phyloP scores from a whole-genome alignment of 1,140 invertebrate species.

The Diachasmimorpha longicaudata region DNA sequence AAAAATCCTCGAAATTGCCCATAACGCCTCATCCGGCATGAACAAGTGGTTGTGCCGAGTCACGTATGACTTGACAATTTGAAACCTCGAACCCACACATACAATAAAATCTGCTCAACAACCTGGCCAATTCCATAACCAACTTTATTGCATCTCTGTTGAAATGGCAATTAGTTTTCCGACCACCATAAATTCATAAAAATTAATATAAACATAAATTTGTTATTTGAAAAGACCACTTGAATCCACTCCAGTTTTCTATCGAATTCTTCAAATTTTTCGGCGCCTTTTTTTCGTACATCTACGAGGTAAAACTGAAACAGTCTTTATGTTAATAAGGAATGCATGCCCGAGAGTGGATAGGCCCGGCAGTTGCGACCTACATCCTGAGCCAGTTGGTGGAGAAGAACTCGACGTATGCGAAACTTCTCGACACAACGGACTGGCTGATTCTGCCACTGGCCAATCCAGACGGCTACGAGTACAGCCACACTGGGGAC shows the following conservation, averaged over 20 bases:
- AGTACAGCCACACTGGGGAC: slow-evolving; percentile 77
- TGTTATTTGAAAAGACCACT: too few relatives aligned
- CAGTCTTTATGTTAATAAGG: slow-evolving; percentile 64
- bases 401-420: slow-evolving; percentile 72
- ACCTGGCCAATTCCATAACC: too few relatives aligned
- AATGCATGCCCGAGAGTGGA: slow-evolving; percentile 93
- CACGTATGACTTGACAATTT: background rate
- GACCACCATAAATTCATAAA: too few relatives aligned
- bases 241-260: too few relatives aligned
- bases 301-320: background rate
- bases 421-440: slow-evolving; percentile 73
- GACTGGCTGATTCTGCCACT: slow-evolving; percentile 86
- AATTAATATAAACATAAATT: too few relatives aligned
- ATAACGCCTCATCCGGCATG: background rate
- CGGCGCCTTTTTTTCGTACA: too few relatives aligned
- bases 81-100: too few relatives aligned
- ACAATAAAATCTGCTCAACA: too few relatives aligned
- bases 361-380: slow-evolving; percentile 83
- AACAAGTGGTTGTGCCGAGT: background rate
- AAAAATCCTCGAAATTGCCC: background rate
- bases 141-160: too few relatives aligned
- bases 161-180: too few relatives aligned
- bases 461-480: slow-evolving; percentile 88
- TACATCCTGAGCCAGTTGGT: slow-evolving; percentile 83
- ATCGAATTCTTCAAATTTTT: too few relatives aligned